Base-by-base conservation (phyloP, 1,140 invertebrate species). In the Coenobita brevimanus region DNA sequence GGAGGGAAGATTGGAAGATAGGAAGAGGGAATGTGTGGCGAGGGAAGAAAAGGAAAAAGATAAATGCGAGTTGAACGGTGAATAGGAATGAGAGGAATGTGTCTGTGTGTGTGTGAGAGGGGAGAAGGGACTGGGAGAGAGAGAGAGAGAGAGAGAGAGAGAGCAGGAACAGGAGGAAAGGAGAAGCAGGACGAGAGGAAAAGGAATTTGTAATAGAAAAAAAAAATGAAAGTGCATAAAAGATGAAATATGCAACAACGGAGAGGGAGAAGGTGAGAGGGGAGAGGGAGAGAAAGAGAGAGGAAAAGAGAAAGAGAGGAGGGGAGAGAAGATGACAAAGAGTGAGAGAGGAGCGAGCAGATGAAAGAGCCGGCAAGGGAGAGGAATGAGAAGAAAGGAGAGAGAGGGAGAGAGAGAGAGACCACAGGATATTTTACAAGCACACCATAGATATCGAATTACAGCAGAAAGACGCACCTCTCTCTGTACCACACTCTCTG, bases 41-140 rank as follows among this genome's bases (percentile, higher is more conserved):
- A 30, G 27, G n/a, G 33, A 30, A 54, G 54, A 62, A 38, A 21
- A 24, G 75, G 10, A n/a, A 57, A 33, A 67, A 30, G 30, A 36
- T 62, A 33, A 57, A 50, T 54, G 36, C 76, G 57, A 36, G 43
- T 17, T 36, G 78, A 13, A 17, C 27, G 30, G 54, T 33, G 78
- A 57, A 62, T 62, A 80, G 62, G 78, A 80, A 60, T 80, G 78
- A 62, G 78, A 64, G 78, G 78, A 62, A 80, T 80, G 30, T 57
- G 78, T 79, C 43, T 79, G 76, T 76, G 36, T 76, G 73, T 76
- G 73, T 76, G 73, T 76, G 73, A 41, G 73, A 41, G 73, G 36
- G 73, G 36, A 38, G 36, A 38, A 41, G 73, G 36, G 73, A 41
- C 33, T 76, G 73, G 36, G 73, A 41, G 73, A 41, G 73, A 41